Conservation (phyloP, 2,797 vertebrate species). For the Lateolabrax maculatus region DNA sequence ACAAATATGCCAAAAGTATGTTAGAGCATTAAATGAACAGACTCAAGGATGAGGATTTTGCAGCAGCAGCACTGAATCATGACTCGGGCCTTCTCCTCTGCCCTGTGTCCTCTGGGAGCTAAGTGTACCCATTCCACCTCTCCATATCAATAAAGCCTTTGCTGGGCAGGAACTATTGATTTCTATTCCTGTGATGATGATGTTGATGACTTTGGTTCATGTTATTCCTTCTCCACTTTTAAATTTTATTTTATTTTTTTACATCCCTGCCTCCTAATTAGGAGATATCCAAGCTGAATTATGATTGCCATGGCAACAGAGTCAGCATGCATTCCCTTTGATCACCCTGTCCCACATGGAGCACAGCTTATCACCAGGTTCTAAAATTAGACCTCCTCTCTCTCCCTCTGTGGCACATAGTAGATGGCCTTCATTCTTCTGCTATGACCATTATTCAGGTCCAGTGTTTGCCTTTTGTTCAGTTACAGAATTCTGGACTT, state of each 20-base stretch:
- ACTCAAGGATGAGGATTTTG: background rate
- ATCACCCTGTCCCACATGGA: slow-evolving; percentile 79
- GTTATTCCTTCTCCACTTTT: slow-evolving; percentile 26
- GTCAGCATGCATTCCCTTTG: slow-evolving; percentile 81
- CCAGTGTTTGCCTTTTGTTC: slow-evolving; percentile 3
- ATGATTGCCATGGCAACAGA: slow-evolving; percentile 84
- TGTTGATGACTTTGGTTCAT: slow-evolving; percentile 43
- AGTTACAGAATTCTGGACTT: background rate
- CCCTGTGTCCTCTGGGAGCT: background rate
- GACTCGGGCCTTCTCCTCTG: background rate
- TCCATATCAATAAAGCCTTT: slow-evolving; percentile 4
- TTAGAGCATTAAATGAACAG: background rate
- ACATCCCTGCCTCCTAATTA: slow-evolving; percentile 75
- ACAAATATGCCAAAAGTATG: background rate
- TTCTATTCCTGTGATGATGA: slow-evolving; percentile 39
- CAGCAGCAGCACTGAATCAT: background rate
- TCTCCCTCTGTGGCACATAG: slow-evolving; percentile 38
- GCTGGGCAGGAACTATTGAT: slow-evolving; percentile 41
- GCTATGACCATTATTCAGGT: slow-evolving; percentile 17
- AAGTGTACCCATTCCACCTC: background rate
- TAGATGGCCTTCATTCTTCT: slow-evolving; percentile 47
- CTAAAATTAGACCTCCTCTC: slow-evolving; percentile 80
- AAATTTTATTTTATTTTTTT: slow-evolving; percentile 32
- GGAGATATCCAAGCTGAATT: slow-evolving; percentile 78
- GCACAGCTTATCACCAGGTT: slow-evolving; percentile 73